Evolutionary conservation across 2,113 vertebrate species (phyloP).

Genomic region (Triplophysa rosa): DNA sequence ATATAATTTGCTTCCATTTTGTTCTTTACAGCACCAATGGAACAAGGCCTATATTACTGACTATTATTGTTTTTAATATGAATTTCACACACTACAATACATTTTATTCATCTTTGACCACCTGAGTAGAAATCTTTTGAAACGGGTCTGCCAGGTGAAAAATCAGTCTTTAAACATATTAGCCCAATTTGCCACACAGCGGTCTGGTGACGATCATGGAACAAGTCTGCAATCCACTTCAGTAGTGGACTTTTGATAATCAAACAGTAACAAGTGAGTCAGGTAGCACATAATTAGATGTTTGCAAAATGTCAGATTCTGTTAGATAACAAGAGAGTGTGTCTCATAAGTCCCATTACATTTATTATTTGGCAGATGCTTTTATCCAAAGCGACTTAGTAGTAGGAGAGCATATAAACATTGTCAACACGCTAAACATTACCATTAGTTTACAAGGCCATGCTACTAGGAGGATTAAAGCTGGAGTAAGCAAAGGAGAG

Average conservation of each 20-base stretch:
- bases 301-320: constrained; percentile 43
- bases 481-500: neutral
- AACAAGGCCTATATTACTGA: no score
- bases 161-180: constrained; percentile 25
- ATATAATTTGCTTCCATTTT: no score
- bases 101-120: neutral
- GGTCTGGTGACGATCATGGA: constrained; percentile 18
- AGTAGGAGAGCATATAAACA: no score
- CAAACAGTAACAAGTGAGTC: constrained; percentile 37
- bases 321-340: constrained; percentile 28
- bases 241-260: constrained; percentile 42
- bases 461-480: no score
- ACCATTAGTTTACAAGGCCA: no score
- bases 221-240: constrained; percentile 28
- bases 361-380: neutral
- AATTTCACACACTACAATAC: no score
- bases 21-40: neutral
- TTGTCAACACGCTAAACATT: no score
- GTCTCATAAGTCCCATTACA: constrained; percentile 35
- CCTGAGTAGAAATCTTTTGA: constrained; percentile 18
- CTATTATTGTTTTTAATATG: no score
- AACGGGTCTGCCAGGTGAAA: constrained; percentile 18
- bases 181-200: constrained; percentile 15
- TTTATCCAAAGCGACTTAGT: no score
- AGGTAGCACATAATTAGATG: constrained; percentile 35